Base-by-base conservation (phyloP, 2,113 vertebrate genomes). In the Otus sunia region DNA sequence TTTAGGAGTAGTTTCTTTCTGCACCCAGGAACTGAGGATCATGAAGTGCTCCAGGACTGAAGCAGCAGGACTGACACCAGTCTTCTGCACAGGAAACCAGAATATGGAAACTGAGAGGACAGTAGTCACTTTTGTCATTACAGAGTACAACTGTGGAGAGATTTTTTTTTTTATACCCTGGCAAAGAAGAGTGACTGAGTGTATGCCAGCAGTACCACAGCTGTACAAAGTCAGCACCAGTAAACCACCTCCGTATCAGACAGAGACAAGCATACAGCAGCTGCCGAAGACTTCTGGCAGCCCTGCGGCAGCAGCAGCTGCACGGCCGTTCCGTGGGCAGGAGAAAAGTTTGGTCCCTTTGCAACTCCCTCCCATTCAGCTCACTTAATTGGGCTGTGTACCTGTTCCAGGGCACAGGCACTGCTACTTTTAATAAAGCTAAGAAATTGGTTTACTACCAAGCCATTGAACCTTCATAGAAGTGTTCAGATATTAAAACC, bases 401-500 rank as follows among this genome's bases (percentile, higher is more conserved):
- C 77, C 68, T 72, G 71, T 91, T 75, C 49, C 74, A 86, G 50
- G 34, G 37, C 36, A 74, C 1, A 3, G 41, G 71, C 50, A n/a
- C n/a, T 43, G 52, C 43, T 84, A 34, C 88, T 94, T 88, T 93
- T 81, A 90, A 91, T 77, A 84, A 92, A 96, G 63, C 47, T 86
- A 53, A 74, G 59, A 41, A 87, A 73, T 62, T 9, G 0, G 15
- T 92, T 94, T 93, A 90, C 34, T 90, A 86, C 66, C 76, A 53
- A 81, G 83, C 32, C 90, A 71, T 2, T 87, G 59, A 95, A 86
- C 15, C 36, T 95, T 95, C 88, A 74, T 11, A 82, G 56, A 23
- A 23, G 23, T n/a, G 25, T 78, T 95, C 69, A 86, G 66, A 71
- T 90, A 89, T 74, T 96, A 97, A 86, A 97, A 89, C 20, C 6